phyloP scores from a whole-genome alignment of 1,140 invertebrate species.

The honey bee (Apis mellifera) region Amel_HAv3.1 CM009931.2:21620501-21621000 shows the following conservation, averaged over 20 bases:
- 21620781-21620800: background rate
- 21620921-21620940: background rate
- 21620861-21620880: conserved; percentile 4
- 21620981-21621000: background rate
- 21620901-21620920: background rate
- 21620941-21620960: conserved; percentile 26
- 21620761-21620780: background rate
- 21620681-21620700: too few relatives aligned
- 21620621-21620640: background rate
- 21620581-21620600: background rate
- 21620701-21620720: background rate
- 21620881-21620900: conserved; percentile 7
- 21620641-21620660: background rate
- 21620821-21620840: background rate
- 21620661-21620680: background rate
- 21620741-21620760: background rate
- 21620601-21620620: background rate
- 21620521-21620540: too few relatives aligned
- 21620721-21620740: conserved; percentile 12
- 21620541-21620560: background rate
- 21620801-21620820: background rate
- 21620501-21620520: background rate
- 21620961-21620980: conserved; percentile 3
- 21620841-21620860: conserved; percentile 33
- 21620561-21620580: background rate